A percentile compares a stretch with the other conserved stretches of the same genome.
Evolutionary conservation across 2,797 vertebrate species (phyloP).

Genomic region (Xyrichtys novacula): DNA sequence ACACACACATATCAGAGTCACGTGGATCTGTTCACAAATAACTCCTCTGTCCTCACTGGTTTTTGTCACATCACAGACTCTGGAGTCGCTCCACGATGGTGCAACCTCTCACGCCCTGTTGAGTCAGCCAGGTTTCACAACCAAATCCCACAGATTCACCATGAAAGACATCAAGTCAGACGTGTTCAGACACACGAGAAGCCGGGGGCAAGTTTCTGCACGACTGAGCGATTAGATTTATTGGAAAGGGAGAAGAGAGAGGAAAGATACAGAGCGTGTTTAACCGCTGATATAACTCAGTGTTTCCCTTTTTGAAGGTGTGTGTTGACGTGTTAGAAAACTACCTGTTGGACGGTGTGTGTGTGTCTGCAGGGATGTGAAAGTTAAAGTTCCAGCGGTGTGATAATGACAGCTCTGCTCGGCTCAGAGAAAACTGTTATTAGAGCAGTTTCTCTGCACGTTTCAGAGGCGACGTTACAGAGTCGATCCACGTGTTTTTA

Average conservation of each 20-base stretch:
- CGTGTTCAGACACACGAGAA: conserved; percentile 16
- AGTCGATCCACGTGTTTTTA: neutral
- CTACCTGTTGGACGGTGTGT: neutral
- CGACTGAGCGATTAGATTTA: neutral
- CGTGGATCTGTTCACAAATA: neutral
- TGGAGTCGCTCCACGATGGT: neutral
- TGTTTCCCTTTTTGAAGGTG: neutral
- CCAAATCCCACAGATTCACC: neutral
- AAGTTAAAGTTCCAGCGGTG: conserved; percentile 1
- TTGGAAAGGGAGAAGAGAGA: no score
- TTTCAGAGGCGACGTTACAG: neutral
- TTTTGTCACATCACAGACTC: neutral
- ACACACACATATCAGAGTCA: no score
- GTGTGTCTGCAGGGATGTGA: conserved; percentile 19
- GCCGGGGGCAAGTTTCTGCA: neutral
- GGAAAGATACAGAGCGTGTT: neutral
- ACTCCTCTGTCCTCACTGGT: neutral
- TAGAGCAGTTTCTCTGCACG: neutral
- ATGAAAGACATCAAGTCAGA: neutral
- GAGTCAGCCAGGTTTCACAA: conserved; percentile 37
- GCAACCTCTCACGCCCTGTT: conserved; percentile 5
- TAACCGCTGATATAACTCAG: conserved; percentile 2
- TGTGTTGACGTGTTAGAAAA: neutral
- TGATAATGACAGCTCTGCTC: conserved; percentile 5
- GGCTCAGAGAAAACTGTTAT: conserved; percentile 7